Conservation (phyloP, 2,113 vertebrate species). For the Climacteris rufus region DNA sequence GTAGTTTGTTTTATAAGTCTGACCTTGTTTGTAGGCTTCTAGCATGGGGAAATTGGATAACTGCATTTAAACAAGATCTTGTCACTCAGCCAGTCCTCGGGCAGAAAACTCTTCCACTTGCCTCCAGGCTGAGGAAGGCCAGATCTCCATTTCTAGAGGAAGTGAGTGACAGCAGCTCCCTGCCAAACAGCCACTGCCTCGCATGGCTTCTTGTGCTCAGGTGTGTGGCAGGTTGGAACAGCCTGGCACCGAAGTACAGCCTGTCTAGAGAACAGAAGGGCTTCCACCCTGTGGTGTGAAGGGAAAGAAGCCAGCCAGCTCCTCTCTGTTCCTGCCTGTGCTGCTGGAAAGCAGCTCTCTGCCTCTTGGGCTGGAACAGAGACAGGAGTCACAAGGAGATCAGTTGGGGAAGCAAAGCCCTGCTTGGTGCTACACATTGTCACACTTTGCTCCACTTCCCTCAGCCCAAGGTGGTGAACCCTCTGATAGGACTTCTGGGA, state of each 20-base stretch:
- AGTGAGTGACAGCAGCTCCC: not conserved
- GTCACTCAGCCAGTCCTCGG: not conserved
- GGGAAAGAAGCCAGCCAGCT: not conserved
- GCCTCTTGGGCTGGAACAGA: not conserved
- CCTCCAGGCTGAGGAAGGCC: not conserved
- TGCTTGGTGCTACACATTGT: not conserved
- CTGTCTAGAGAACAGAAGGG: not conserved
- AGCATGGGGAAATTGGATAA: not conserved
- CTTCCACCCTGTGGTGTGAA: not conserved
- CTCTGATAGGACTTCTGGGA: constrained; percentile 88
- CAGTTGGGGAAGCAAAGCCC: not conserved
- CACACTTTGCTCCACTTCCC: not conserved
- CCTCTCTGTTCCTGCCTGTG: not conserved
- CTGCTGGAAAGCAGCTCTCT: not conserved
- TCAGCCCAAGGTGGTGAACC: constrained; percentile 91
- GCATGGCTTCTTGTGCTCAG: not conserved
- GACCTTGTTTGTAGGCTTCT: not conserved
- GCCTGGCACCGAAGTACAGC: not conserved
- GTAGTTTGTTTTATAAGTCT: not conserved
- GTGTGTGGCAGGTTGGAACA: not conserved
- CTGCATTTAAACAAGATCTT: not conserved
- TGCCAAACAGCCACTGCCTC: not conserved
- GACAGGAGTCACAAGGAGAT: not conserved
- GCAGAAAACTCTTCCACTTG: not conserved
- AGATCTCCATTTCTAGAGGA: not conserved